Base-by-base conservation (phyloP, 2,113 vertebrate species). In the Brachyhypopomus gauderio region DNA sequence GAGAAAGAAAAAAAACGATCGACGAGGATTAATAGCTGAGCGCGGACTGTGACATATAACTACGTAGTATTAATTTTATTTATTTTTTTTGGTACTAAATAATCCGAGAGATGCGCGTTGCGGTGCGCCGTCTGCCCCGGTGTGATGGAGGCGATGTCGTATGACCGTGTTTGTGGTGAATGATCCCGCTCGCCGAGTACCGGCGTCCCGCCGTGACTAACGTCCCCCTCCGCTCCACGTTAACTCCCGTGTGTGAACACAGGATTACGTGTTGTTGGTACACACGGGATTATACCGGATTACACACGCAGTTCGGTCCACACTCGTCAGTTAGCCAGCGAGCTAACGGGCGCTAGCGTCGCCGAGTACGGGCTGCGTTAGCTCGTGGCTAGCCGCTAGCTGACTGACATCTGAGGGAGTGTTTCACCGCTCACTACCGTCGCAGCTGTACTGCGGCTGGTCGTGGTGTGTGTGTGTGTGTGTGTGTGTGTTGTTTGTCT, bases 1-100 rank as follows among this genome's bases (percentile, higher is more conserved):
- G 30, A 73, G n/a, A n/a, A n/a, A n/a, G n/a, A n/a, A n/a, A n/a
- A 81, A 72, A 76, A 72, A 22, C 78, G 48, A 23, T 67, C 64
- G 71, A 63, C 86, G 86, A 76, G 89, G 78, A 71, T 84, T 72
- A 77, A 83, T 4, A 85, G 20, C 60, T 23, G 72, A 74, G 82
- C 73, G 79, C 56, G 86, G 85, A 85, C 81, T 55, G 69, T 76
- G n/a, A 48, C 38, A 66, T 84, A 76, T 84, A 52, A 12, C 45
- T 52, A 81, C 36, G 41, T 36, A 88, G 90, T 87, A 86, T 89
- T 25, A 62, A 70, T 3, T 12, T 19, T 30, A n/a, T 87, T 91
- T 90, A 79, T 84, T 3, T 84, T 91, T 78, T 70, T 77, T 89
- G 64, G 9, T 83, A 85, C 56, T 82, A 72, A 83, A 83, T 67